A percentile compares a stretch with the other conserved stretches of the same genome.
phyloP scores from a whole-genome alignment of 2,797 vertebrate genomes.

The Lindbergichthys nudifrons region DNA sequence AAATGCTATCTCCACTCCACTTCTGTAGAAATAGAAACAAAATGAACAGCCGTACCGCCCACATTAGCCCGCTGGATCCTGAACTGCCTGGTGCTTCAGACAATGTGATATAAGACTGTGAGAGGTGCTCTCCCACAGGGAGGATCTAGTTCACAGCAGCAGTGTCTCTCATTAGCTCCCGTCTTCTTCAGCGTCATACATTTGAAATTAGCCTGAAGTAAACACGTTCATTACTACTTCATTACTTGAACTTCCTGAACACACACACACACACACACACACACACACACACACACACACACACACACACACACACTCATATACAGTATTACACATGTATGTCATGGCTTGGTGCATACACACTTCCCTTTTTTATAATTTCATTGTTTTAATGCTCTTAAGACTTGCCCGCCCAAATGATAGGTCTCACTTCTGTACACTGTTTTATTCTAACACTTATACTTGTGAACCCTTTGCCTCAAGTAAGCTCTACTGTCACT shows the following conservation, averaged over 20 bases:
- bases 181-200: not conserved
- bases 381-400: too few species aligned
- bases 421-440: too few species aligned
- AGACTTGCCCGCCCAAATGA: too few species aligned
- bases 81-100: constrained; percentile 9
- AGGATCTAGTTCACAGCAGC: not conserved
- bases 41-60: not conserved
- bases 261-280: constrained; percentile 8
- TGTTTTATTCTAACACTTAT: too few species aligned
- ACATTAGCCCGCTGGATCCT: too few species aligned
- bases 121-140: not conserved
- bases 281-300: not conserved
- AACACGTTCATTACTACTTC: constrained; percentile 6
- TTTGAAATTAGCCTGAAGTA: constrained; percentile 23
- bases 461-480: too few species aligned
- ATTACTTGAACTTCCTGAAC: not conserved
- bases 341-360: too few species aligned
- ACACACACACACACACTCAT: too few species aligned
- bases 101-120: not conserved
- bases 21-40: not conserved
- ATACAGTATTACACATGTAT: too few species aligned
- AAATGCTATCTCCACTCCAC: not conserved
- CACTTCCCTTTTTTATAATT: too few species aligned
- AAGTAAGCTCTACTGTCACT: too few species aligned
- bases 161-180: not conserved